These are phyloP conservation scores for Synanthedon formicaeformis DNA, from an alignment of 2,888 invertebrate species.

Conservation along the genomic window DNA sequence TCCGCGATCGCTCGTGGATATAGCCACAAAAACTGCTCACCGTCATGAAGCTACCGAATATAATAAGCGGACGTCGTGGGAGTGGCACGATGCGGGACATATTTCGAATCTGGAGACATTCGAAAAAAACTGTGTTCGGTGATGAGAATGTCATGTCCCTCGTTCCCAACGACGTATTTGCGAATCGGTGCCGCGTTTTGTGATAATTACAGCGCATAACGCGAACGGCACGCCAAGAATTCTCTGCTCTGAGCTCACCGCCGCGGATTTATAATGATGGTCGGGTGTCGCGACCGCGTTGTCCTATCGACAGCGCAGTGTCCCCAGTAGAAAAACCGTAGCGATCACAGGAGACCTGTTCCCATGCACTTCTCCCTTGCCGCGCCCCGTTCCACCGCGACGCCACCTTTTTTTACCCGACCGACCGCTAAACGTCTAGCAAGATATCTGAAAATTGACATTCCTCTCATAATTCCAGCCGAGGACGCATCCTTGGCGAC, in stretches of 20 bases:
- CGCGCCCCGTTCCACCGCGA: constrained; percentile 22
- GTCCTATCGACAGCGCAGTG: constrained; percentile 43
- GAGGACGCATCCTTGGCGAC: constrained; percentile 59
- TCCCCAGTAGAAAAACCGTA: constrained; percentile 42
- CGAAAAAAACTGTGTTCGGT: constrained; percentile 60
- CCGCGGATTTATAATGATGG: constrained; percentile 64
- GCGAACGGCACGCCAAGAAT: constrained; percentile 56
- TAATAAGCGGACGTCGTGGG: constrained; percentile 50
- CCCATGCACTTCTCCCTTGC: constrained; percentile 35
- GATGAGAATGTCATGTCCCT: constrained; percentile 70
- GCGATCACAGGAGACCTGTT: constrained; percentile 49
- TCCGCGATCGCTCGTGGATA: constrained; percentile 49
- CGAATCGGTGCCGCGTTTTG: constrained; percentile 63
- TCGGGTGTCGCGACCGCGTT: constrained; percentile 49
- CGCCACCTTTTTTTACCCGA: constrained; percentile 41
- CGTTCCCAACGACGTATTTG: constrained; percentile 69
- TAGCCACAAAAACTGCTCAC: constrained; percentile 37
- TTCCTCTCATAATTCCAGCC: constrained; percentile 58
- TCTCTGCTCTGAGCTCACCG: constrained; percentile 62
- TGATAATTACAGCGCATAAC: constrained; percentile 68
- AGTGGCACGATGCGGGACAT: constrained; percentile 41
- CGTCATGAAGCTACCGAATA: constrained; percentile 37
- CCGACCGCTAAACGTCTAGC: constrained; percentile 52
- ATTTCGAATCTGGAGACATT: constrained; percentile 36
- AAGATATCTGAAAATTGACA: constrained; percentile 66